Conservation (phyloP, 2,113 vertebrate genomes). For the Carassius carassius region DNA sequence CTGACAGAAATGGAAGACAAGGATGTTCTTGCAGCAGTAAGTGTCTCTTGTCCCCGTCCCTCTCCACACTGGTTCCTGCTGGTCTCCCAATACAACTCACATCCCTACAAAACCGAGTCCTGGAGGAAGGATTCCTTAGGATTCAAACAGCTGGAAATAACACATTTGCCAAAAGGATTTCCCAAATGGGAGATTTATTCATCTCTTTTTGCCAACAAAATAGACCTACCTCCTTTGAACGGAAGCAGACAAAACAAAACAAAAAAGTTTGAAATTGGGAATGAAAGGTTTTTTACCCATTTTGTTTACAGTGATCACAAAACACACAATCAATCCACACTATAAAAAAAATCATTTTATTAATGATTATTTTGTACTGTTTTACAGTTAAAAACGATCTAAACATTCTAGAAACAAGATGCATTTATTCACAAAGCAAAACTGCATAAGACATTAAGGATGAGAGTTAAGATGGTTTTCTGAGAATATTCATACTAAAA, state of each 20-base stretch:
- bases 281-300: slow-evolving; percentile 42
- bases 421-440: neutral
- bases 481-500: neutral
- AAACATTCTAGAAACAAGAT: neutral
- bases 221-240: slow-evolving; percentile 72
- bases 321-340: slow-evolving; percentile 26
- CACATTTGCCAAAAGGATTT: slow-evolving; percentile 56
- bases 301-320: slow-evolving; percentile 58
- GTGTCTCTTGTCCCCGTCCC: slow-evolving; percentile 39
- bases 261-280: slow-evolving; percentile 43
- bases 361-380: neutral
- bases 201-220: slow-evolving; percentile 66
- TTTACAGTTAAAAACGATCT: neutral
- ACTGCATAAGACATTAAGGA: neutral
- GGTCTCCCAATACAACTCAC: slow-evolving; percentile 58
- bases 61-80: slow-evolving; percentile 39
- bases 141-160: slow-evolving; percentile 32
- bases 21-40: slow-evolving; percentile 21
- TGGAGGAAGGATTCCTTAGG: slow-evolving; percentile 21
- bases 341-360: neutral
- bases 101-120: slow-evolving; percentile 61
- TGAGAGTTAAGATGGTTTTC: neutral
- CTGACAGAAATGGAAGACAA: slow-evolving; percentile 33
- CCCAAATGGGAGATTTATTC: slow-evolving; percentile 37
- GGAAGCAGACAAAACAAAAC: slow-evolving; percentile 37